Percentiles rank a stretch among this genome's conserved stretches.
Evolutionary conservation across 2,113 vertebrate genomes (phyloP).

Genomic region (Myiozetetes cayanensis): DNA sequence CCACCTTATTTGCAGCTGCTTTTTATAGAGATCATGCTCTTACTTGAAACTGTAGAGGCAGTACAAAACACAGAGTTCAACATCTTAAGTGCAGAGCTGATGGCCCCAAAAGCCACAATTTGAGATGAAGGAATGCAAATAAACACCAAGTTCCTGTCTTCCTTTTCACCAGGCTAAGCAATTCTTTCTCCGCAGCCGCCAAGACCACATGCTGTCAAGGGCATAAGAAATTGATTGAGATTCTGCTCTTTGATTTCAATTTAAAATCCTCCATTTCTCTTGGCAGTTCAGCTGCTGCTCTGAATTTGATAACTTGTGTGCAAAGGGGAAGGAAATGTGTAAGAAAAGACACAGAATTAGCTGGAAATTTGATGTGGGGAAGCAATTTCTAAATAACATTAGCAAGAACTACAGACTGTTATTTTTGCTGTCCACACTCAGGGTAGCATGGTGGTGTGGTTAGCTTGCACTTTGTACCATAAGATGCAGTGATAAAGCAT

Average conservation of each 20-base stretch:
- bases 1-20: neutral
- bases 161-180: neutral
- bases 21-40: neutral
- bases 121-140: constrained; percentile 2
- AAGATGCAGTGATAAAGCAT: neutral
- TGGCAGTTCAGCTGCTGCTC: neutral
- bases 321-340: neutral
- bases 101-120: neutral
- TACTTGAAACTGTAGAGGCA: neutral
- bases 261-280: neutral
- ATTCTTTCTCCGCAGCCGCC: neutral
- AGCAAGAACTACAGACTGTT: neutral
- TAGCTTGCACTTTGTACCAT: neutral
- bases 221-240: neutral
- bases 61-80: neutral
- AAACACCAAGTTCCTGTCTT: neutral
- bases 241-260: constrained; percentile 23
- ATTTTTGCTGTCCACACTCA: rapidly evolving
- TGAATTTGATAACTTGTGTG: neutral
- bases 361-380: neutral
- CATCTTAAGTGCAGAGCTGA: neutral
- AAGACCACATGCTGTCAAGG: neutral
- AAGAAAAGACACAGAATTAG: neutral
- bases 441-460: rapidly evolving
- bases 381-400: neutral